Evolutionary conservation across 1,140 invertebrate species (phyloP).

Genomic region (Drosophila tani): DNA sequence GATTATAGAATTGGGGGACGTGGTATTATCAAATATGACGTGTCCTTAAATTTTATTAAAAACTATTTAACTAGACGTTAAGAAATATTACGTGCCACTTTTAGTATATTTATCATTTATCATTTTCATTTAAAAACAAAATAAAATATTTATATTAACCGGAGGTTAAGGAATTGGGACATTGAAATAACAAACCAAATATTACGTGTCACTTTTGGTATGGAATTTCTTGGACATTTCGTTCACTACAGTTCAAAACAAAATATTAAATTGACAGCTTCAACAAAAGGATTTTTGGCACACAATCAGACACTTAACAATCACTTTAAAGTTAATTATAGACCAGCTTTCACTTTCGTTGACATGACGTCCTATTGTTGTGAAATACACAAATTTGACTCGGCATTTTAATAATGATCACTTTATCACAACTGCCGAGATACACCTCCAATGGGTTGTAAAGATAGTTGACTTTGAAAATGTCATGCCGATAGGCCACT

Average conservation of each 20-base stretch:
- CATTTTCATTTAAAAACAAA: background rate
- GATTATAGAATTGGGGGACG: too few relatives aligned
- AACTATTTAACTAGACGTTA: background rate
- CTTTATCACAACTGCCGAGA: slow-evolving; percentile 7
- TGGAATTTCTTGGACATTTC: background rate
- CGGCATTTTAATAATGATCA: slow-evolving; percentile 7
- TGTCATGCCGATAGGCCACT: slow-evolving; percentile 2
- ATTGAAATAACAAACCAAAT: too few relatives aligned
- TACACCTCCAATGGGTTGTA: background rate
- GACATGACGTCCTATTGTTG: background rate
- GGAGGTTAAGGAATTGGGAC: background rate
- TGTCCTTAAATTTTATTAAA: background rate
- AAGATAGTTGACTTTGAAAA: slow-evolving; percentile 20
- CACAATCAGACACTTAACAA: background rate
- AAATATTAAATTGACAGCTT: background rate
- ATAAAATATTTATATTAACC: background rate
- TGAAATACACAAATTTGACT: slow-evolving; percentile 1
- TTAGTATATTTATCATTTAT: too few relatives aligned
- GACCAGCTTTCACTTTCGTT: background rate
- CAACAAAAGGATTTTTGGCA: background rate
- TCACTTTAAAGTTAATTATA: background rate
- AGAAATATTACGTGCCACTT: background rate
- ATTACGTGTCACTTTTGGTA: background rate
- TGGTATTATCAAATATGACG: background rate
- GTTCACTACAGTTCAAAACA: background rate